Evolutionary conservation across 2,797 vertebrate species (phyloP).

Genomic region (Valencia hispanica): DNA sequence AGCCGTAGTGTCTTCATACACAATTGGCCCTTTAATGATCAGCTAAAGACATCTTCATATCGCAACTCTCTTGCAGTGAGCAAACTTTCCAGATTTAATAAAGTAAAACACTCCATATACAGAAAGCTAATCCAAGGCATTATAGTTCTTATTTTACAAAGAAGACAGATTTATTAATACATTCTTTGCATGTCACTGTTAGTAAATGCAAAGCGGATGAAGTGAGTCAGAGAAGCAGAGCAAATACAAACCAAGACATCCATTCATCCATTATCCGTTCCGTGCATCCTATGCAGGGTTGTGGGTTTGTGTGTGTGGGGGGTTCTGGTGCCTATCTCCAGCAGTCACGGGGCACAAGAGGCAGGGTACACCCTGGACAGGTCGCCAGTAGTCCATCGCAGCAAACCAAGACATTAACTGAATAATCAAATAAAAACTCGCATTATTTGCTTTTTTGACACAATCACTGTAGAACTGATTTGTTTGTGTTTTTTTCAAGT

Average conservation of each 20-base stretch:
- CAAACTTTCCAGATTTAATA: too few species aligned
- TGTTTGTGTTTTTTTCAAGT: neutral
- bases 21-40: too few species aligned
- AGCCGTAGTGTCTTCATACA: too few species aligned
- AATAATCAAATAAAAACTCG: neutral
- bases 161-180: neutral
- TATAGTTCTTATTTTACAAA: neutral
- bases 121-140: neutral
- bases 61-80: too few species aligned
- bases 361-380: too few species aligned
- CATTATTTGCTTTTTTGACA: neutral
- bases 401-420: neutral
- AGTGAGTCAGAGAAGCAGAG: constrained; percentile 18
- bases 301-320: too few species aligned
- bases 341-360: too few species aligned
- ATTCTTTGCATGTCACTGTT: neutral
- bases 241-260: neutral
- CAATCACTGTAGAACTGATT: neutral
- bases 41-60: too few species aligned
- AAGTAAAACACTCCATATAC: neutral
- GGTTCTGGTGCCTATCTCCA: too few species aligned
- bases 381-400: too few species aligned
- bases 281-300: too few species aligned
- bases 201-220: neutral
- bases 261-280: too few species aligned